phyloP scores from a whole-genome alignment of 2,113 vertebrate genomes.

The Ariopsis seemanni region DNA sequence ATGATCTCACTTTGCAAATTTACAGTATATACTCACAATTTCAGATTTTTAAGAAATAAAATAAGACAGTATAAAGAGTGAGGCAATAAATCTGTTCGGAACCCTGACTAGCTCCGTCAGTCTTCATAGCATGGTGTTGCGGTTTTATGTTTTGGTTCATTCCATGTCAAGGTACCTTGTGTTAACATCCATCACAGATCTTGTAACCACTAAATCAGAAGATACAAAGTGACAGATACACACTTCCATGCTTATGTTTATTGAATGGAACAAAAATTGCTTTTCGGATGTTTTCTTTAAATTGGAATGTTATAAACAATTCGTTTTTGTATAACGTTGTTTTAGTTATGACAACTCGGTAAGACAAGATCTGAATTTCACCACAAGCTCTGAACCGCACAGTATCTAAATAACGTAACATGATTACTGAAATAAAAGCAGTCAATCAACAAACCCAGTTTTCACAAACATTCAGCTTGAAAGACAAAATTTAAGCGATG shows the following conservation, averaged over 20 bases:
- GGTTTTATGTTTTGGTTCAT: constrained; percentile 53
- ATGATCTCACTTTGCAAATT: constrained; percentile 9
- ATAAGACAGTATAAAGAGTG: not conserved
- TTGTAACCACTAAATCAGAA: constrained; percentile 25
- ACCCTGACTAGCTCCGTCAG: constrained; percentile 48
- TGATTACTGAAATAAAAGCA: not conserved
- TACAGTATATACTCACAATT: not conserved
- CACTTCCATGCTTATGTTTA: not conserved
- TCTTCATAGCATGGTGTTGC: constrained; percentile 57
- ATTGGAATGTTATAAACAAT: not conserved
- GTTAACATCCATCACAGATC: constrained; percentile 8
- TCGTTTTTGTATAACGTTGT: not conserved
- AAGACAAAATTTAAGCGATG: not conserved
- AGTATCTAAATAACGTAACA: not conserved
- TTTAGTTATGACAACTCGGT: not conserved
- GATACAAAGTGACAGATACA: not conserved
- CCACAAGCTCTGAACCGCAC: not conserved
- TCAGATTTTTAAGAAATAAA: not conserved
- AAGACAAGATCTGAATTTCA: not conserved
- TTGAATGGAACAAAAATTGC: not conserved
- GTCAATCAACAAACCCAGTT: not conserved
- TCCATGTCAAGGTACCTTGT: constrained; percentile 7
- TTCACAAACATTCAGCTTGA: not conserved
- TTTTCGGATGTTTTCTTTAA: not conserved
- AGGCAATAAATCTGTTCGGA: constrained; percentile 30